These are phyloP conservation scores for Volucella bombylans DNA, from an alignment of 2,888 invertebrate species.

Conservation along the genomic window DNA sequence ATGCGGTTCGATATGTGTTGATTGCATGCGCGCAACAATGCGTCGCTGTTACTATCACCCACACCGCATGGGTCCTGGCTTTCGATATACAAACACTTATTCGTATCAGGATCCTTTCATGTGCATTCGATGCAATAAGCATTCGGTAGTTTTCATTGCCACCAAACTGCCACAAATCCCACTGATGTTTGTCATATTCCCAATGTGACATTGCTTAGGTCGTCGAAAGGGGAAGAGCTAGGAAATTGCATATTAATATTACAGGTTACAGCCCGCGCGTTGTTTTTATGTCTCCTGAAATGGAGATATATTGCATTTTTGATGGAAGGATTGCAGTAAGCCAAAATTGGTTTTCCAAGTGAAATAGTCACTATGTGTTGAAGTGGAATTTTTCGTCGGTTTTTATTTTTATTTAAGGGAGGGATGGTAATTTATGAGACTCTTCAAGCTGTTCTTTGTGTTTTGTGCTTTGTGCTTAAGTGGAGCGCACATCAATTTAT, in stretches of 20 bases:
- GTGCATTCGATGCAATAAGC: not conserved
- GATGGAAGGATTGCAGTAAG: slow-evolving; percentile 46
- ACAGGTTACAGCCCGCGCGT: not conserved
- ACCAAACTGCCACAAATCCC: not conserved
- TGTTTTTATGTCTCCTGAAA: slow-evolving; percentile 3
- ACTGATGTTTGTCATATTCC: slow-evolving; percentile 28
- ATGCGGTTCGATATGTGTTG: slow-evolving; percentile 37
- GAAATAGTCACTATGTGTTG: slow-evolving; percentile 32
- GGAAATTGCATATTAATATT: slow-evolving; percentile 57
- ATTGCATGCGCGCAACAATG: slow-evolving; percentile 29
- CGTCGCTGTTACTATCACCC: slow-evolving; percentile 1
- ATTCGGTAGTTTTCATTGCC: slow-evolving; percentile 4
- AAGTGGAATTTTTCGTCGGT: slow-evolving; percentile 11
- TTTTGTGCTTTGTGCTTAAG: slow-evolving; percentile 16
- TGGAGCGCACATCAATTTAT: slow-evolving; percentile 61
- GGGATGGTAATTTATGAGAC: slow-evolving; percentile 52
- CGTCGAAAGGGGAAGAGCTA: not conserved
- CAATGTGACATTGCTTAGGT: slow-evolving; percentile 36
- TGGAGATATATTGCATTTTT: slow-evolving; percentile 65
- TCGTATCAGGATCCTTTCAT: not conserved
- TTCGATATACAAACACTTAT: not conserved
- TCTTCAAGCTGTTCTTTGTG: slow-evolving; percentile 32
- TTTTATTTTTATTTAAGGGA: slow-evolving; percentile 18
- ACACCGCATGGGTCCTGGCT: no score
- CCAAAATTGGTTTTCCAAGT: slow-evolving; percentile 60